Conservation (phyloP, 2,113 vertebrate species). For the Ardeotis arabs region DNA sequence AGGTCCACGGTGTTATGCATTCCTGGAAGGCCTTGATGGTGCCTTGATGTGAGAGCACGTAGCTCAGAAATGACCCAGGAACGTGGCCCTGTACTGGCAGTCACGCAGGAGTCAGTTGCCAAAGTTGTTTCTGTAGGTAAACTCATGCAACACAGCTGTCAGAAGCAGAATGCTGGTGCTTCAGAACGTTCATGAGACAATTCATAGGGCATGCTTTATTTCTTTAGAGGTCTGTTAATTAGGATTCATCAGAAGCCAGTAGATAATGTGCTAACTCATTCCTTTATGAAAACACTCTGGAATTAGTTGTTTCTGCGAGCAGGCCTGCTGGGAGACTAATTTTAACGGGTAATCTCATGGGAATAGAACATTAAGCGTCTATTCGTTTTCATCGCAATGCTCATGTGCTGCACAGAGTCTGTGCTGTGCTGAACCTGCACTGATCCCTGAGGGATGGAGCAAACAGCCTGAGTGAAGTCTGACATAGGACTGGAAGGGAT, state of each 20-base stretch:
- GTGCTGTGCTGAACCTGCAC: neutral
- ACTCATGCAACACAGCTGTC: neutral
- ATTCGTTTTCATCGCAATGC: fast-evolving
- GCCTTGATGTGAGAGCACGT: neutral
- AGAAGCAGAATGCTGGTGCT: neutral
- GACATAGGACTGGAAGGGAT: neutral
- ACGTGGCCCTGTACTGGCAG: neutral
- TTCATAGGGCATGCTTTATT: neutral
- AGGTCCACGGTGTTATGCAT: neutral
- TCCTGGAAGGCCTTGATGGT: neutral
- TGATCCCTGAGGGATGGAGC: neutral
- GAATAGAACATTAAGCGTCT: neutral
- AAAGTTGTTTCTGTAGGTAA: neutral
- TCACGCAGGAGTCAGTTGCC: neutral
- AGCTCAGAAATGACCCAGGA: neutral
- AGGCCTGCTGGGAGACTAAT: neutral
- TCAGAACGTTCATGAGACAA: neutral
- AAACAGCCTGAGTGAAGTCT: neutral
- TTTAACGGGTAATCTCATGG: neutral
- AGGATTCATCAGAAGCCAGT: neutral
- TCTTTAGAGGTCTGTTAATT: neutral
- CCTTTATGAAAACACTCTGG: neutral
- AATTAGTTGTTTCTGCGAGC: neutral
- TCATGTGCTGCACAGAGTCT: neutral
- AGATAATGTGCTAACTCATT: neutral